Percentiles rank a stretch among this genome's conserved stretches.
These are phyloP conservation scores for Emydoidea blandingii DNA, from an alignment of 2,797 vertebrate genomes.

Conservation along the genomic window DNA sequence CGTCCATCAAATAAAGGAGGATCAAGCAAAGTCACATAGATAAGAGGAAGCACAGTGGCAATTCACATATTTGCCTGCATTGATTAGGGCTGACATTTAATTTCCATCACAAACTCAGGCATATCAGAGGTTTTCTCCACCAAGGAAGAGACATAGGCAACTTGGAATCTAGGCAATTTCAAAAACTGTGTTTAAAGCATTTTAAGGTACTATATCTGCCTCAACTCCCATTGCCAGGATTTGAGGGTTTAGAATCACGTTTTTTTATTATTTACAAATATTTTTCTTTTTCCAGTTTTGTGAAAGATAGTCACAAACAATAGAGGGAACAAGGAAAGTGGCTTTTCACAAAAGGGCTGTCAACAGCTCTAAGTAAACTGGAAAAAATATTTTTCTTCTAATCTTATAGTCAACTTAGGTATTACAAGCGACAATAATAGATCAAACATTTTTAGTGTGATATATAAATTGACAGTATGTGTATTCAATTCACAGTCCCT, in stretches of 20 bases:
- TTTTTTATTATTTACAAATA: background rate
- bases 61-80: background rate
- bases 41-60: background rate
- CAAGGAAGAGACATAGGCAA: background rate
- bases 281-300: background rate
- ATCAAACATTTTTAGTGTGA: background rate
- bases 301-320: background rate
- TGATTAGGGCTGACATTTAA: background rate
- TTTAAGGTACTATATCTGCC: background rate
- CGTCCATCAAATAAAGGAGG: background rate
- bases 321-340: background rate
- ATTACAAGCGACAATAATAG: background rate
- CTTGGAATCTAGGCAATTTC: background rate
- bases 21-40: background rate
- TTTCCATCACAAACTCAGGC: background rate
- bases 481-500: background rate
- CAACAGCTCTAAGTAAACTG: background rate
- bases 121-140: background rate
- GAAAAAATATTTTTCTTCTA: background rate
- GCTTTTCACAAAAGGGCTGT: background rate
- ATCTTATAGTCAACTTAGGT: background rate
- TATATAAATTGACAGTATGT: background rate
- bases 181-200: background rate
- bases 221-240: background rate
- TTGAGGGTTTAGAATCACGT: background rate